Base-by-base conservation (phyloP, 2,888 invertebrate species). In the Synergus laeviventris region DNA sequence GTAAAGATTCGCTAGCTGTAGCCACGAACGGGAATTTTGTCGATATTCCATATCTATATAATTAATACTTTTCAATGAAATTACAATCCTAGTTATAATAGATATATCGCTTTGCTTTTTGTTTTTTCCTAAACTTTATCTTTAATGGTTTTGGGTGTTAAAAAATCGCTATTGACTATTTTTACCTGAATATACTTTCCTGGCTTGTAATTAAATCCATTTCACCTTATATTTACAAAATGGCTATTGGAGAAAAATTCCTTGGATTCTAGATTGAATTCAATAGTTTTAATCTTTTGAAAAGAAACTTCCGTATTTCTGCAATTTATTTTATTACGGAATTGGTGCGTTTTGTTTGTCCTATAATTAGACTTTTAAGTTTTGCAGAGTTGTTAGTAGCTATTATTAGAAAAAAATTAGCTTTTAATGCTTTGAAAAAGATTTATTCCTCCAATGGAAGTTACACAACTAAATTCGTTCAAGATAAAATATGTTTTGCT, bases 1-100 rank as follows among this genome's bases (percentile, higher is more conserved):
- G 42, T 45, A 31, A 78, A 42, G 74, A 64, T 75, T 79, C 56
- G 77, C 73, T 77, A 56, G 56, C 3, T 56, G 21, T 21, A 56
- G 18, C 21, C 18, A 56, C 12, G 11, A 56, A 56, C 18, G 5
- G 56, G 56, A 56, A 49, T 56, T 56, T 56, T 24, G 11, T 56
- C 56, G 12, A 56, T 56, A 18, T 56, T 56, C 56, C 18, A 56
- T 24, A 56, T 24, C 56, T 21, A 56, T 56, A 56, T 1, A 24
- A 21, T 21, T 0, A 24, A 5, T 56, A 56, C 4, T 56, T 56
- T 12, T 21, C 1, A 56, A 56, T 18, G 54, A 54, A 54, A 54
- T 54, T 54, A 18, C 54, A 54, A 18, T 54, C 11, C 2, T 21
- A 18, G 54, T 21, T 54, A 11, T 18, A 18, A 9, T 18, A 18